Base-by-base conservation (phyloP, 2,888 invertebrate species). In the Melitaea athalia region DNA sequence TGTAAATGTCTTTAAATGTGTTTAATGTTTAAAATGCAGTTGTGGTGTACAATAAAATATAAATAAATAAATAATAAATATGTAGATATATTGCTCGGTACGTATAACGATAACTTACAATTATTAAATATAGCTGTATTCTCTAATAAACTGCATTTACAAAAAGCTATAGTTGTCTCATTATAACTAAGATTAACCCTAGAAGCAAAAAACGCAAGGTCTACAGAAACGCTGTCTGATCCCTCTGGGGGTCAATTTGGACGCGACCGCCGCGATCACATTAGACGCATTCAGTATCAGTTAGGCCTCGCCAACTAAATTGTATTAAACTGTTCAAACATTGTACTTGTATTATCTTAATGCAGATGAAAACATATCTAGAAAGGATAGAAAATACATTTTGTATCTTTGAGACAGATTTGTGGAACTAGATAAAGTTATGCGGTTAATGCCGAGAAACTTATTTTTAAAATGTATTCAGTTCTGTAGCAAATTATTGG, bases 301-400 rank as follows among this genome's bases (percentile, higher is more conserved):
- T 90, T 89, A 90, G 85, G 83, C 79, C 76, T 81, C 78, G 85
- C 84, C 85, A 84, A 86, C 86, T 89, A 88, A 88, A 89, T 88
- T 88, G 84, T 85, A 81, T 85, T 82, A 82, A 87, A 88, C 83
- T 82, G 84, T 83, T 79, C 77, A 76, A 75, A 77, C 79, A 76
- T 75, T 75, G 78, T 76, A 74, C 74, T 60, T 75, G 78, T 76
- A 74, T 74, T 60, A 42, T 60, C 61, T 68, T 64, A 71, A 70
- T 70, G 55, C 11, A 50, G 60, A 68, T 55, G 43, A 64, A 73
- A 63, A 67, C 33, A 59, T 33, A 77, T 83, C 81, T 74, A 82
- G 71, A n/a, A 59, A 70, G n/a, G 55, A 49, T 59, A 53, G 8
- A 59, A 59, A 64, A 10, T 49, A 33, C 5, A 33, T 42, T 49